Evolutionary conservation across 1,140 invertebrate genomes (phyloP).

Genomic region (Odontomachus brunneus): DNA sequence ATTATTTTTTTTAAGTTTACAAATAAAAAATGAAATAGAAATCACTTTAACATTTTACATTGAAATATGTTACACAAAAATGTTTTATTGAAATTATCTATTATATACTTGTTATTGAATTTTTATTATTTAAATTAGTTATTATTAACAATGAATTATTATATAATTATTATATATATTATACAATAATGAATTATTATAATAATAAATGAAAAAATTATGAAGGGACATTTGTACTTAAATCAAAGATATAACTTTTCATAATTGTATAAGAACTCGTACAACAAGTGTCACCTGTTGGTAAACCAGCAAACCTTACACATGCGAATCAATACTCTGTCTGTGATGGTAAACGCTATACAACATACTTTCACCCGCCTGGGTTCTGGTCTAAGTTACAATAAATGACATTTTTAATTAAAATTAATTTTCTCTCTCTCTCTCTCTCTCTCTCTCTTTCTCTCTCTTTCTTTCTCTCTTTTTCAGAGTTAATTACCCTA

Average conservation of each 20-base stretch:
- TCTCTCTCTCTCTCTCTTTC: no score
- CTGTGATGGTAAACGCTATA: conserved; percentile 55
- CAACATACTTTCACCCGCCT: conserved; percentile 10
- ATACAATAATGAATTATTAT: neutral
- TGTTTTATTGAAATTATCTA: no score
- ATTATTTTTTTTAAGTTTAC: no score
- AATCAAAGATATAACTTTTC: neutral
- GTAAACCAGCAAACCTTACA: conserved; percentile 21
- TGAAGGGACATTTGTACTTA: neutral
- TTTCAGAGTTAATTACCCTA: no score
- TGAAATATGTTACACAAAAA: no score
- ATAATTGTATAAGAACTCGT: neutral
- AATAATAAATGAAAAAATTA: neutral
- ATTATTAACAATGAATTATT: no score
- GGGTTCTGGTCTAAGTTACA: conserved; percentile 55
- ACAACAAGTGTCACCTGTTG: conserved; percentile 59
- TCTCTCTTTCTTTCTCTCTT: no score
- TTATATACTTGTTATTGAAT: no score
- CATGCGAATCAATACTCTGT: conserved; percentile 38
- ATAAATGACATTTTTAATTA: neutral
- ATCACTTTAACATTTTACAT: no score
- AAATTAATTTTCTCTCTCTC: no score
- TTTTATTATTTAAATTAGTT: no score
- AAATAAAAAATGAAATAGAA: no score
- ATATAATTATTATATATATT: neutral